Percentiles rank a stretch among this genome's conserved stretches.
Evolutionary conservation across 2,888 invertebrate genomes (phyloP).

Genomic region (Neria commutata): DNA sequence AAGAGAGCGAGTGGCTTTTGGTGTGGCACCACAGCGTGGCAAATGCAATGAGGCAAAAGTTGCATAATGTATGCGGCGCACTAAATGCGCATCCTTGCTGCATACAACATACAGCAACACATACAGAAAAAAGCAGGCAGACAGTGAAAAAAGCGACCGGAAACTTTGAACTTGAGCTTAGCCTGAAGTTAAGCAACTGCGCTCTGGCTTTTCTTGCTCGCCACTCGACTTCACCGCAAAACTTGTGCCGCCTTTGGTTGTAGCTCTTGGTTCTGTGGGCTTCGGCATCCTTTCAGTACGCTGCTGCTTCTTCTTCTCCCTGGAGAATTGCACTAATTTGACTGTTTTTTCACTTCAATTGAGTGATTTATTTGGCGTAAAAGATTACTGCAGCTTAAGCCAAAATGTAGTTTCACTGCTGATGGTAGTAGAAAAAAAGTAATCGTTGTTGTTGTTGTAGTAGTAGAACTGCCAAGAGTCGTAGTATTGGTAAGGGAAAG

Average conservation of each 20-base stretch:
- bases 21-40: slow-evolving; percentile 29
- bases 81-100: slow-evolving; percentile 6
- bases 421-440: neutral
- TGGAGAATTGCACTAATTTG: slow-evolving; percentile 55
- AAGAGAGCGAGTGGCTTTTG: slow-evolving; percentile 37
- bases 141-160: neutral
- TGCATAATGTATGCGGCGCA: slow-evolving; percentile 51
- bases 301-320: slow-evolving; percentile 45
- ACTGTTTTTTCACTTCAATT: slow-evolving; percentile 45
- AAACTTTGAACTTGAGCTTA: slow-evolving; percentile 14
- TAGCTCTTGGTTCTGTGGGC: too few relatives aligned
- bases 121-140: neutral
- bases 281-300: slow-evolving; percentile 29
- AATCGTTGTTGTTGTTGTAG: neutral
- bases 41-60: slow-evolving; percentile 56
- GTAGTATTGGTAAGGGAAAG: neutral
- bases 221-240: too few relatives aligned
- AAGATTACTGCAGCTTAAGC: slow-evolving; percentile 56
- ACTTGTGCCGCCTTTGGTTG: too few relatives aligned
- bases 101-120: slow-evolving; percentile 10
- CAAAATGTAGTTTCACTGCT: too few relatives aligned
- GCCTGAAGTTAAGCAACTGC: slow-evolving; percentile 19
- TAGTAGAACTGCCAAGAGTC: neutral
- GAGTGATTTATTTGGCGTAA: slow-evolving; percentile 61
- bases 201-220: slow-evolving; percentile 3